phyloP scores from a whole-genome alignment of 2,113 vertebrate genomes.

The Murina feae region DNA sequence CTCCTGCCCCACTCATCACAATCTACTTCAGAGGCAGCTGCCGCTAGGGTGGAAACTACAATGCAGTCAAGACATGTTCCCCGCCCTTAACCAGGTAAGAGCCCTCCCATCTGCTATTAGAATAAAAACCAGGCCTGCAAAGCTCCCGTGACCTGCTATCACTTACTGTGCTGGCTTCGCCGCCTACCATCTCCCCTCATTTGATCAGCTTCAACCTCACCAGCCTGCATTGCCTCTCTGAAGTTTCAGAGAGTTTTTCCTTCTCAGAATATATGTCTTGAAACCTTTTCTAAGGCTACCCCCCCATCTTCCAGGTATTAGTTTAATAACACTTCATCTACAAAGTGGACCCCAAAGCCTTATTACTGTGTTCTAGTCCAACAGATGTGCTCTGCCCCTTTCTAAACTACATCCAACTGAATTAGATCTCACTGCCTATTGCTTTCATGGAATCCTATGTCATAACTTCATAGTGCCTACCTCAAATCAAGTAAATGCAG shows the following conservation, averaged over 20 bases:
- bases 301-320: background rate
- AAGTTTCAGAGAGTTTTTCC: background rate
- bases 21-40: background rate
- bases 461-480: background rate
- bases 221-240: background rate
- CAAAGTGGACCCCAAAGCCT: background rate
- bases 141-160: too few relatives aligned
- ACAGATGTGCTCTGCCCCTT: background rate
- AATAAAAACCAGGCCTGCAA: background rate
- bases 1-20: background rate
- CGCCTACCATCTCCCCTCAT: background rate
- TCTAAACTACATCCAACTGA: background rate
- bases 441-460: background rate
- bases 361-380: background rate
- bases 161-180: background rate
- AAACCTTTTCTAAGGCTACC: background rate
- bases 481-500: background rate
- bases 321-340: background rate
- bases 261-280: background rate
- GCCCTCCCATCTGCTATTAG: background rate
- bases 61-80: background rate
- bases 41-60: background rate
- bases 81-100: background rate
- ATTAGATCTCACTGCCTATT: background rate
- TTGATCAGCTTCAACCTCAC: background rate